These are phyloP conservation scores for Sarotherodon lohbergeri DNA, from an alignment of 2,113 vertebrate species.

Conservation along the genomic window DNA sequence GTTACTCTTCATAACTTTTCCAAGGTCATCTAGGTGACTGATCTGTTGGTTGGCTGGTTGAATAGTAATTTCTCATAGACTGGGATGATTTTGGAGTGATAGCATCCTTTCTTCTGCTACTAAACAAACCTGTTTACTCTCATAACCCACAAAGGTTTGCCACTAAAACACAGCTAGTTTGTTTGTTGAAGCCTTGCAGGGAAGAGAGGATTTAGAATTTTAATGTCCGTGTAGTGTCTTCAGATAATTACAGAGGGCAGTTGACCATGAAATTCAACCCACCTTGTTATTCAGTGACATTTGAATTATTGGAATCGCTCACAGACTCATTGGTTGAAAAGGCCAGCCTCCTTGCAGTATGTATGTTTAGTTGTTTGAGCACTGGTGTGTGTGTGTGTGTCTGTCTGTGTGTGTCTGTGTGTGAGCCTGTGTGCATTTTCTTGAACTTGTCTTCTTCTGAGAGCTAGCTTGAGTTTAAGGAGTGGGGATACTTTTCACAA, in stretches of 20 bases:
- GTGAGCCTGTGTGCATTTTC: neutral
- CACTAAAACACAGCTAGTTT: neutral
- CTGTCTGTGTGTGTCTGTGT: neutral
- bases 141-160: neutral
- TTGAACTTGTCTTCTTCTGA: neutral
- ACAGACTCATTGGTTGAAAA: conserved; percentile 46
- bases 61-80: neutral
- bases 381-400: neutral
- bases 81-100: neutral
- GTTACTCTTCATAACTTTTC: neutral
- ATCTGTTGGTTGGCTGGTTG: neutral
- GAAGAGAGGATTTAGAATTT: conserved; percentile 4
- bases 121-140: neutral
- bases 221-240: conserved; percentile 27
- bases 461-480: neutral
- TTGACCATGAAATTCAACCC: conserved; percentile 58
- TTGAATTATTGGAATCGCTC: conserved; percentile 58
- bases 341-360: conserved; percentile 7
- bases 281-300: conserved; percentile 67
- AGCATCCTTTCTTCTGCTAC: neutral
- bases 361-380: neutral
- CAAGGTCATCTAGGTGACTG: neutral
- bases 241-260: conserved; percentile 46
- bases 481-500: conserved; percentile 9
- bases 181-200: neutral